Percentiles rank a stretch among this genome's conserved stretches.
These are phyloP conservation scores for Fulmarus glacialis DNA, from an alignment of 2,113 vertebrate genomes.

Conservation along the genomic window DNA sequence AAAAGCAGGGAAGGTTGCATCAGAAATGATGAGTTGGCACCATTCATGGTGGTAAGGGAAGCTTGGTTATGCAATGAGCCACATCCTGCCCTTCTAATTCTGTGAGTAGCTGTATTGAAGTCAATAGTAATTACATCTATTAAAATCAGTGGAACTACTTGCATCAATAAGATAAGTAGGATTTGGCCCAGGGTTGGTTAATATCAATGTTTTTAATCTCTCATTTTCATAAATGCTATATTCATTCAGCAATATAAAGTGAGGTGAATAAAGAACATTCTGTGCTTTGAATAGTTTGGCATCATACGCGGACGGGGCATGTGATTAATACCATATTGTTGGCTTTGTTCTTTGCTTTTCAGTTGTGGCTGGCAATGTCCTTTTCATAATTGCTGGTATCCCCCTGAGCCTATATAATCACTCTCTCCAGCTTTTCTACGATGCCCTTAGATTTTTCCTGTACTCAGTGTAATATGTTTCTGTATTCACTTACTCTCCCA, in stretches of 20 bases:
- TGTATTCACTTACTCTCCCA: background rate
- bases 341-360: conserved; percentile 64
- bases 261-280: conserved; percentile 60
- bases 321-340: conserved; percentile 72
- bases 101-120: background rate
- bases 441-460: conserved; percentile 31
- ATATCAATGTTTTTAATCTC: conserved; percentile 62
- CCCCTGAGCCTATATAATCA: conserved; percentile 40
- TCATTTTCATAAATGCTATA: conserved; percentile 39
- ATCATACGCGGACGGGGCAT: background rate
- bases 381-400: conserved; percentile 45
- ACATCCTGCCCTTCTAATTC: conserved; percentile 44
- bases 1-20: background rate
- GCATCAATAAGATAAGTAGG: conserved; percentile 63
- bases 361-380: conserved; percentile 45
- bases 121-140: conserved; percentile 13
- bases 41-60: conserved; percentile 18
- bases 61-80: conserved; percentile 37
- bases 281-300: conserved; percentile 62
- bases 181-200: conserved; percentile 46
- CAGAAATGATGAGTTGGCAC: conserved; percentile 8
- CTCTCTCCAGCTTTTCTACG: background rate
- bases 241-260: conserved; percentile 30
- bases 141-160: conserved; percentile 59
- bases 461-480: background rate